A percentile compares a stretch with the other conserved stretches of the same genome.
Evolutionary conservation across 92 coral and sea anemone species (phyloP).

Genomic region (Actinostola sp.): DNA sequence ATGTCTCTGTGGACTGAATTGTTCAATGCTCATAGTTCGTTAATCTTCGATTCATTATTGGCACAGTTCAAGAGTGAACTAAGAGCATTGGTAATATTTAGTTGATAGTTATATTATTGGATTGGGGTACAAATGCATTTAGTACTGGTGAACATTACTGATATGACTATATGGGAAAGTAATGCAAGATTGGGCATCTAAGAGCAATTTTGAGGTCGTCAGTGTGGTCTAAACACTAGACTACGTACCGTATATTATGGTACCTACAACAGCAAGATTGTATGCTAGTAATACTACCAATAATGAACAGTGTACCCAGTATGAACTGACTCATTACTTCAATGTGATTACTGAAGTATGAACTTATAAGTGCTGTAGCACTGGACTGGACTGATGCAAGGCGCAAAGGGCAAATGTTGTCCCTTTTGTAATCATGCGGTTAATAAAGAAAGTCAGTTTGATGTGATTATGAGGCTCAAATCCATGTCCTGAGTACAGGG

Average conservation of each 20-base stretch:
- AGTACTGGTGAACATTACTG: too few relatives aligned
- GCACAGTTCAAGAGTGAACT: background rate
- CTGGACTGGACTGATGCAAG: background rate
- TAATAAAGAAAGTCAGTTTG: slow-evolving; percentile 22
- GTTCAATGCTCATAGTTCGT: background rate
- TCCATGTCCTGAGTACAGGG: slow-evolving; percentile 20
- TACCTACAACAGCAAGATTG: background rate
- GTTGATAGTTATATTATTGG: too few relatives aligned
- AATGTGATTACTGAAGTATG: background rate
- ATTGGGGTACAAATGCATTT: too few relatives aligned
- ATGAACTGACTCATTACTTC: slow-evolving; percentile 3
- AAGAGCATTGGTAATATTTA: background rate
- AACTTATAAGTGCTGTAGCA: slow-evolving; percentile 19
- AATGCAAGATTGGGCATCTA: too few relatives aligned
- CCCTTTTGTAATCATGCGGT: slow-evolving; percentile 24
- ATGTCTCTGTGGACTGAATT: too few relatives aligned
- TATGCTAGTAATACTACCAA: background rate
- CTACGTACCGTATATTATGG: too few relatives aligned
- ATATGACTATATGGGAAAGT: too few relatives aligned
- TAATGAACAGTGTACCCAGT: background rate
- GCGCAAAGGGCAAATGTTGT: slow-evolving; percentile 5
- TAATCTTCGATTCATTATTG: background rate
- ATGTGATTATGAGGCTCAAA: slow-evolving; percentile 1
- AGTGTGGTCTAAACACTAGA: too few relatives aligned
- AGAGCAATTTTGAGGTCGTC: too few relatives aligned